Conservation (phyloP, 2,113 vertebrate genomes). For the Tychaedon coryphoeus region DNA sequence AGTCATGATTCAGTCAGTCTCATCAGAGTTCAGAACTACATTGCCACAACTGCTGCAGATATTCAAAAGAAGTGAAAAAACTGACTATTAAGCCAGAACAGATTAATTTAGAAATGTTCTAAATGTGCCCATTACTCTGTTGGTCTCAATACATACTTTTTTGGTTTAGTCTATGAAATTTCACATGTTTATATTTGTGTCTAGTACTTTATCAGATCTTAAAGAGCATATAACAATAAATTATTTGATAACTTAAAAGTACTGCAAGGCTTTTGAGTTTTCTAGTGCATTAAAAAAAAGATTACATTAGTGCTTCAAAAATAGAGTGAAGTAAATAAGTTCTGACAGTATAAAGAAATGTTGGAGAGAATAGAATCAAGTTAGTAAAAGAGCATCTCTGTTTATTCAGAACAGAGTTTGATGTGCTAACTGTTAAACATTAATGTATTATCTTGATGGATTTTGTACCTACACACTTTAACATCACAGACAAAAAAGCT, state of each 20-base stretch:
- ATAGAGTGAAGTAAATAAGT: slow-evolving; percentile 34
- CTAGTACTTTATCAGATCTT: neutral
- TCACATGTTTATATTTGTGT: neutral
- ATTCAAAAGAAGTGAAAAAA: neutral
- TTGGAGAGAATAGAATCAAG: neutral
- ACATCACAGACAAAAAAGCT: slow-evolving; percentile 15
- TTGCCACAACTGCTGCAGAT: neutral
- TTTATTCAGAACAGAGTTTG: slow-evolving; percentile 38
- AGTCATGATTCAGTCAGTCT: neutral
- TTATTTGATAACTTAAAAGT: neutral
- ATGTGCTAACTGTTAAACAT: slow-evolving; percentile 43
- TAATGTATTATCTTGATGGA: slow-evolving; percentile 46
- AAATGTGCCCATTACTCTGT: neutral
- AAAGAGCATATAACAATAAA: neutral
- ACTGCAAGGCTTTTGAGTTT: neutral
- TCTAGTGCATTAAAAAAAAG: neutral
- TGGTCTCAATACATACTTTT: neutral
- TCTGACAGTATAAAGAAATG: slow-evolving; percentile 40
- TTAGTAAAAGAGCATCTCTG: neutral
- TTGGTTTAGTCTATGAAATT: neutral
- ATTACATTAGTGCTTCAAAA: slow-evolving; percentile 33
- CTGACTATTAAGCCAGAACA: neutral
- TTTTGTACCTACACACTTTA: slow-evolving; percentile 46
- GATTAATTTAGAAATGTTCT: neutral
- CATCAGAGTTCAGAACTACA: neutral